phyloP scores from a whole-genome alignment of 1,140 invertebrate species.

The Cotesia vestalis region DNA sequence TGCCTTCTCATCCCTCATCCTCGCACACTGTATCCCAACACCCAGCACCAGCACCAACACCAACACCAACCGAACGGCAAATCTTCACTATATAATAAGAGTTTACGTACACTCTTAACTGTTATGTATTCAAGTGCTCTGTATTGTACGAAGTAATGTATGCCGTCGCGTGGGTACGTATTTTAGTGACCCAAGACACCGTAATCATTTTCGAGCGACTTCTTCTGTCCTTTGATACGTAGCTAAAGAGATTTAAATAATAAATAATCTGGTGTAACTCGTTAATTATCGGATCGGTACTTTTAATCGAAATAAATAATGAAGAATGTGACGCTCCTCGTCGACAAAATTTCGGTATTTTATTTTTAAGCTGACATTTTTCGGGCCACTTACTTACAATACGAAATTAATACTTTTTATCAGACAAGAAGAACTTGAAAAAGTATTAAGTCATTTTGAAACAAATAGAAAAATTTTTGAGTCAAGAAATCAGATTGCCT shows the following conservation, averaged over 20 bases:
- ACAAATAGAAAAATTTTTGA: no score
- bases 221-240: background rate
- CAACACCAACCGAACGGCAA: background rate
- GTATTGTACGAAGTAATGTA: conserved; percentile 7
- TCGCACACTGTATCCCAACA: conserved; percentile 46
- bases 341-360: conserved; percentile 14
- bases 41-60: conserved; percentile 30
- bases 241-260: background rate
- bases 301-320: conserved; percentile 2
- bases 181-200: background rate
- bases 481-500: no score
- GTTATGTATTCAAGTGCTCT: background rate
- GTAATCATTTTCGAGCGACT: background rate
- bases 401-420: conserved; percentile 1
- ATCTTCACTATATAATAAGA: no score
- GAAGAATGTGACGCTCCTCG: background rate
- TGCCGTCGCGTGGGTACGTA: conserved; percentile 23
- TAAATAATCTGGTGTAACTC: background rate
- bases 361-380: conserved; percentile 23
- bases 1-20: conserved; percentile 55
- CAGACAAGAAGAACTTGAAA: no score
- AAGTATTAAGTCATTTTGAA: no score
- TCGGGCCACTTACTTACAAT: conserved; percentile 11
- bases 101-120: no score
- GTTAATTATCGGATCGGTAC: conserved; percentile 13